phyloP scores from a whole-genome alignment of 2,113 vertebrate genomes.

The Ammospiza caudacuta region DNA sequence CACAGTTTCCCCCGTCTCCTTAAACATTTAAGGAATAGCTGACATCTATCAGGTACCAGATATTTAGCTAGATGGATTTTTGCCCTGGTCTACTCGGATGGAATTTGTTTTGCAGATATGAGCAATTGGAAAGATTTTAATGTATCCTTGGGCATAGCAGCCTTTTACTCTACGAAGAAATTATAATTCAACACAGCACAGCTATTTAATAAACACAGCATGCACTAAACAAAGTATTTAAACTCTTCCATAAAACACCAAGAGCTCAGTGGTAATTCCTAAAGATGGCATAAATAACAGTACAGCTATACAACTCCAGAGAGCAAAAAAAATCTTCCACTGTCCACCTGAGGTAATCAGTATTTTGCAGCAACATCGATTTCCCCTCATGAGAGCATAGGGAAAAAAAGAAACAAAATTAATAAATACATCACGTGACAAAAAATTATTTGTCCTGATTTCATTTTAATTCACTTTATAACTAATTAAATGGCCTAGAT shows the following conservation, averaged over 20 bases:
- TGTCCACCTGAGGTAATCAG: background rate
- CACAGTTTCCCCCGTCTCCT: background rate
- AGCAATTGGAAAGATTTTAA: background rate
- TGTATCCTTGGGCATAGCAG: background rate
- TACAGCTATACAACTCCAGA: background rate
- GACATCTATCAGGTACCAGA: background rate
- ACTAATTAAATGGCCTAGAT: background rate
- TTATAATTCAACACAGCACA: background rate
- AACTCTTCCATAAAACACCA: constrained; percentile 3
- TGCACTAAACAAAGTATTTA: background rate
- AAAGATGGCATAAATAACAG: constrained; percentile 15
- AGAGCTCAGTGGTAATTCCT: background rate
- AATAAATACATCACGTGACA: background rate
- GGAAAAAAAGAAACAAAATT: background rate
- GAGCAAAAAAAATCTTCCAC: background rate
- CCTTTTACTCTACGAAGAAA: background rate
- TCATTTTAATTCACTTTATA: background rate
- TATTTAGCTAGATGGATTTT: background rate
- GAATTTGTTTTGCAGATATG: background rate
- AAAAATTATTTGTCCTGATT: background rate
- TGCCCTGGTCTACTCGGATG: background rate
- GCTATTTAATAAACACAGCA: constrained; percentile 11
- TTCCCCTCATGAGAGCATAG: background rate
- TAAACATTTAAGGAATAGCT: background rate
- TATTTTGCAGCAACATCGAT: background rate